phyloP scores from a whole-genome alignment of 1,140 invertebrate genomes.

The Globodera rostochiensis region DNA sequence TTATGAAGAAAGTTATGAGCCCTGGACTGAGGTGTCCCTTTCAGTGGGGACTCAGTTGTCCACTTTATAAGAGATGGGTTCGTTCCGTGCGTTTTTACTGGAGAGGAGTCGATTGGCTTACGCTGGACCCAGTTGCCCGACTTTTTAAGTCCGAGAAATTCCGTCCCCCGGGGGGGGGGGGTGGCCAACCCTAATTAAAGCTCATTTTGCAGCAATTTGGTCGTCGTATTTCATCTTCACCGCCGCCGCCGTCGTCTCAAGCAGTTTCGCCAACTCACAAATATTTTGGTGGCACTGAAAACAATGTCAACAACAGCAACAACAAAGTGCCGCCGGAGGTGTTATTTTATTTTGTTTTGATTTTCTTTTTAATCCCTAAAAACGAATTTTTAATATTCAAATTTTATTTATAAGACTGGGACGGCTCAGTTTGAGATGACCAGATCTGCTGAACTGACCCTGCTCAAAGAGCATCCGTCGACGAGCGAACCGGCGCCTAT shows the following conservation, averaged over 20 bases:
- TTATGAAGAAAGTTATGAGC: too few relatives aligned
- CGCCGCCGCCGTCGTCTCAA: slow-evolving; percentile 8
- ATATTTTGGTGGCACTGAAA: slow-evolving; percentile 33
- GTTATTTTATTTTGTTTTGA: not conserved
- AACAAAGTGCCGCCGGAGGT: not conserved
- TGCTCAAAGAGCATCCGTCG: slow-evolving; percentile 31
- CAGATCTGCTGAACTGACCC: slow-evolving; percentile 41
- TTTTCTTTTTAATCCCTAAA: not conserved
- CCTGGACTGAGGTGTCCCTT: too few relatives aligned
- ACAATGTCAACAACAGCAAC: not conserved
- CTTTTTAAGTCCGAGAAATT: too few relatives aligned
- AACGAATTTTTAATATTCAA: not conserved
- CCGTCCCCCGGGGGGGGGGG: too few relatives aligned
- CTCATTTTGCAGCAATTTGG: not conserved
- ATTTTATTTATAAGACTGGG: slow-evolving; percentile 17
- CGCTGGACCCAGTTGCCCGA: too few relatives aligned
- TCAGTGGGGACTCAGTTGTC: too few relatives aligned
- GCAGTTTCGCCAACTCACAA: slow-evolving; percentile 25
- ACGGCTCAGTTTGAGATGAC: slow-evolving; percentile 51
- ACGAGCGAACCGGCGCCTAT: slow-evolving; percentile 8
- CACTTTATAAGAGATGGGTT: too few relatives aligned
- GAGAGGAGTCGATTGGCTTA: too few relatives aligned
- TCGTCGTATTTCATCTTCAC: not conserved
- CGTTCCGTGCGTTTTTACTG: too few relatives aligned
- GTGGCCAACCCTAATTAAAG: too few relatives aligned